Percentiles rank a stretch among this genome's conserved stretches.
Conservation (phyloP, 2,888 invertebrate species). For the Agrilus cyanescens region DNA sequence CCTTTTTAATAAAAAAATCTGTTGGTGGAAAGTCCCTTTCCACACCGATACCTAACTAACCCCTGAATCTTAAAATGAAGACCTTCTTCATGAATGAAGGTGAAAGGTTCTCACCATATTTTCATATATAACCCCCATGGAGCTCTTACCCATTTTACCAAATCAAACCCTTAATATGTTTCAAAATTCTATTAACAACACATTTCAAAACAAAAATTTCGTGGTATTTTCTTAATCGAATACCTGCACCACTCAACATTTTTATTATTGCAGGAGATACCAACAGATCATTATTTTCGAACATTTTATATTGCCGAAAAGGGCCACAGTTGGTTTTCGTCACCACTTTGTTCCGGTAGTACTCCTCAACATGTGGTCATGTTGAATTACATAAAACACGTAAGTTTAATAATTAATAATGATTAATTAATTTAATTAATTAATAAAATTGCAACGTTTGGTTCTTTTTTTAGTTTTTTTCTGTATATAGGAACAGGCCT, state of each 20-base stretch:
- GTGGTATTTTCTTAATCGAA: not conserved
- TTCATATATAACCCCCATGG: too few species aligned
- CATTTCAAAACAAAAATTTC: not conserved
- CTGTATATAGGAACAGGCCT: conserved; percentile 53
- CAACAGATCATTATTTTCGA: conserved; percentile 84
- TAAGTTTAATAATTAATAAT: conserved; percentile 29
- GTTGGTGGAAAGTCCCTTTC: too few species aligned
- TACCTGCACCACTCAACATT: conserved; percentile 2
- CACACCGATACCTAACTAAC: too few species aligned
- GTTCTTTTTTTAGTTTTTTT: conserved; percentile 36
- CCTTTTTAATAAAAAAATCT: too few species aligned
- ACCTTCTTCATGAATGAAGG: too few species aligned
- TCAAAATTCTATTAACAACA: too few species aligned
- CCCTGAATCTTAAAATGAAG: too few species aligned
- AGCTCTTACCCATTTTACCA: too few species aligned
- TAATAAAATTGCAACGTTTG: conserved; percentile 3
- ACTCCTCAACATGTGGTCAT: conserved; percentile 57
- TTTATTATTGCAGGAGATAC: conserved; percentile 40
- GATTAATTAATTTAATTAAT: not conserved
- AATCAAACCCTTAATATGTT: too few species aligned
- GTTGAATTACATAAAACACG: conserved; percentile 54
- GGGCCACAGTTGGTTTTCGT: conserved; percentile 36
- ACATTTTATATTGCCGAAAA: conserved; percentile 63
- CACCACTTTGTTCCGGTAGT: conserved; percentile 57
- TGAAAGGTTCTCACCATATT: too few species aligned